Base-by-base conservation (phyloP, 1,140 invertebrate genomes). In the Drosophila truncata region DNA sequence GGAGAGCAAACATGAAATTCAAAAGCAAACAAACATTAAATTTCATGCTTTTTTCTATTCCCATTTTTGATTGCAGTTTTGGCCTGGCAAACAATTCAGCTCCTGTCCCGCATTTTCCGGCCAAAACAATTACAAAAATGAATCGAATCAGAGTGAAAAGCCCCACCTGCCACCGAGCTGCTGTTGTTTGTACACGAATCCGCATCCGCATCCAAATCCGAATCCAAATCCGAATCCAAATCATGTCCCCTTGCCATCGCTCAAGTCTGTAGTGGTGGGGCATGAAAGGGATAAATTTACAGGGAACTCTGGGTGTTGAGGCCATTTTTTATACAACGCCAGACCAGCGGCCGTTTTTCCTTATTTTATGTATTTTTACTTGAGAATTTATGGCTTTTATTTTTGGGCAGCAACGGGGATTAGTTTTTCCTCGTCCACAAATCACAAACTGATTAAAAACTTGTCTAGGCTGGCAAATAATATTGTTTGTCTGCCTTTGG, bases 371-470 rank as follows among this genome's bases (percentile, higher is more conserved):
- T 62, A 37, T 86, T 71, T 66, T 42, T 9, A 25, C 14, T 20
- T 10, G 20, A 14, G 39, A 88, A 87, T 88, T 87, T 87, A 87
- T 87, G 62, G 81, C 66, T 70, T 80, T 80, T 84, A 80, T 84
- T 84, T 83, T 83, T 72, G 57, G 46, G 55, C 60, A 27, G 71
- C 57, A 78, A 65, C 62, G 60, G 63, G 77, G 80, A 87, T 88
- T 80, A 88, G 76, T 88, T 88, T 88, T 83, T 73, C 49, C 55
- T 20, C 27, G 37, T 50, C 63, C 63, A 62, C 50, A 58, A 78
- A 82, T 82, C 80, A 70, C 46, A 87, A 80, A 83, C 84, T 83
- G 77, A 87, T 87, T 84, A 88, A 83, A 87, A 76, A 70, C 49
- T 52, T 52, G 47, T 35, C 35, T 25, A 41, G 62, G 55, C 57